Evolutionary conservation across 1,140 invertebrate genomes (phyloP).

Genomic region (Zaprionus camerounensis): DNA sequence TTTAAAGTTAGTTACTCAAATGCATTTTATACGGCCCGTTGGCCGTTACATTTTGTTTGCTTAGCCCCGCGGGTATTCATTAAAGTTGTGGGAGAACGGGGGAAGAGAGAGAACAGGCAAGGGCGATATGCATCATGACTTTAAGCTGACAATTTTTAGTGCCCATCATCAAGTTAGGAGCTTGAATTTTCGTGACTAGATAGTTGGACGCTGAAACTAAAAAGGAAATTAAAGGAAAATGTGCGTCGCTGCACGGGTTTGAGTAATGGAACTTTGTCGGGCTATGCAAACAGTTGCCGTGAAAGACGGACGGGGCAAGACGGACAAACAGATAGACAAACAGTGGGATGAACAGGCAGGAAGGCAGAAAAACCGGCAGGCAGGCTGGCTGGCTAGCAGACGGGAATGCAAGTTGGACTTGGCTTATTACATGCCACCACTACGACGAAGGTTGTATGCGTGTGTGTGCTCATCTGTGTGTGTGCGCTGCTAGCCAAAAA

Average conservation of each 20-base stretch:
- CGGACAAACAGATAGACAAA: not conserved
- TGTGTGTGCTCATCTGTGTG: conserved; percentile 20
- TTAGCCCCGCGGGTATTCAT: conserved; percentile 72
- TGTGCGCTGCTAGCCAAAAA: conserved; percentile 67
- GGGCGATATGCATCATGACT: conserved; percentile 40
- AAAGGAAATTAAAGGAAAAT: conserved; percentile 81
- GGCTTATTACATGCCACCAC: conserved; percentile 71
- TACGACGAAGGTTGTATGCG: conserved; percentile 20
- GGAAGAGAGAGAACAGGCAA: not conserved
- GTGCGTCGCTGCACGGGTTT: conserved; percentile 65
- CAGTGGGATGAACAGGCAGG: conserved; percentile 31
- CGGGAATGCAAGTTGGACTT: conserved; percentile 54
- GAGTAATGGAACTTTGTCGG: conserved; percentile 76
- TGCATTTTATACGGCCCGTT: conserved; percentile 79
- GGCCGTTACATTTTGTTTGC: conserved; percentile 70
- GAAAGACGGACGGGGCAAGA: conserved; percentile 7
- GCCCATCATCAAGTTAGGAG: conserved; percentile 13
- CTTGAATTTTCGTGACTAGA: conserved; percentile 48
- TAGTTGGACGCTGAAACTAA: conserved; percentile 69
- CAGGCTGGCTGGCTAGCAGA: conserved; percentile 29
- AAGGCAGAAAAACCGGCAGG: conserved; percentile 25
- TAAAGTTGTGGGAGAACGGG: conserved; percentile 10
- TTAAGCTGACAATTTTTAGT: conserved; percentile 70
- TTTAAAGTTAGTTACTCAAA: conserved; percentile 77
- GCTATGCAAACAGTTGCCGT: conserved; percentile 34